phyloP scores from a whole-genome alignment of 1,140 invertebrate genomes.

The Paraescarpia echinospica region DNA sequence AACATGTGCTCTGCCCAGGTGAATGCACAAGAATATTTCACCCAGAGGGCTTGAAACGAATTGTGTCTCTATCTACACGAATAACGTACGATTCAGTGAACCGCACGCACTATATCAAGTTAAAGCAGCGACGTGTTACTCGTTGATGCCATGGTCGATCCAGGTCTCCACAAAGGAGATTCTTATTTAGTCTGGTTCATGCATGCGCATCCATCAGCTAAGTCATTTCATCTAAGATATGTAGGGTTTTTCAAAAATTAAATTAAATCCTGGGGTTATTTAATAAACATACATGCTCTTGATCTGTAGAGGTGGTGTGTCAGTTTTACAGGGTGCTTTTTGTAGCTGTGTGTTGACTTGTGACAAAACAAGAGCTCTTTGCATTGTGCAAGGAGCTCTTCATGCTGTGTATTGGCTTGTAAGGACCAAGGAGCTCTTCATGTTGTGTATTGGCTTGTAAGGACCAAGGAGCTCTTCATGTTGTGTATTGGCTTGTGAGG shows the following conservation, averaged over 20 bases:
- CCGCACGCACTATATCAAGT: not conserved
- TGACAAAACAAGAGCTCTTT: not conserved
- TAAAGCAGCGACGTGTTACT: not conserved
- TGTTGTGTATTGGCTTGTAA: not conserved
- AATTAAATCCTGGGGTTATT: not conserved
- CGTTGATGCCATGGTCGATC: not conserved
- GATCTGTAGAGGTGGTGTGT: not conserved
- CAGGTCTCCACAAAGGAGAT: not conserved
- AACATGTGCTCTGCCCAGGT: not conserved
- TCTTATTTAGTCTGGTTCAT: not conserved
- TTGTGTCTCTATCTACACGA: not conserved
- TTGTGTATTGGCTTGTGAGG: not conserved
- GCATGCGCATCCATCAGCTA: not conserved
- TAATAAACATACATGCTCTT: not conserved
- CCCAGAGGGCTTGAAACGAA: not conserved
- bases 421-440: not conserved
- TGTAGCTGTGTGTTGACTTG: not conserved
- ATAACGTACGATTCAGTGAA: not conserved
- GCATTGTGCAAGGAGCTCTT: not conserved
- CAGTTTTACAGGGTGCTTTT: not conserved
- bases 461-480: not conserved
- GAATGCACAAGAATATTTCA: not conserved
- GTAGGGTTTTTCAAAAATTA: not conserved
- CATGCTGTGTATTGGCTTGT: not conserved
- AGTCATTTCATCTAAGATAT: not conserved